Conservation (phyloP, 2,797 vertebrate species). For the Gorsachius magnificus region DNA sequence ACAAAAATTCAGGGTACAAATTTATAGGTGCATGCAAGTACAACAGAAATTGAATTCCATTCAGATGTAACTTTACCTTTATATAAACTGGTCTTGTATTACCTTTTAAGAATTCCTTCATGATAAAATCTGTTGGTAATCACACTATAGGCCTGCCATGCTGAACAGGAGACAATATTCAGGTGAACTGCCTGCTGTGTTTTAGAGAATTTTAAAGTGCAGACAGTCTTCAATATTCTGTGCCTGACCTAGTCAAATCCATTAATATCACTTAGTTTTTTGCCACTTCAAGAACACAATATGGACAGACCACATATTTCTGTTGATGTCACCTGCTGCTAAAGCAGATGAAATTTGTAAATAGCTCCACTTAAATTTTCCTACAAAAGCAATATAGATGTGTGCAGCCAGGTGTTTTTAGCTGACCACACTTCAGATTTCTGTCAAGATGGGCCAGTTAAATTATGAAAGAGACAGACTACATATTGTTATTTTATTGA, state of each 20-base stretch:
- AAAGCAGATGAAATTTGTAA: background rate
- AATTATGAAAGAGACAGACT: background rate
- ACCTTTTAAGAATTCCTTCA: background rate
- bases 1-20: background rate
- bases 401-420: background rate
- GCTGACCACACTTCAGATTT: background rate
- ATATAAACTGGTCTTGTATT: background rate
- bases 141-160: accelerated
- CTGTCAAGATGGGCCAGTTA: background rate
- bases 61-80: background rate
- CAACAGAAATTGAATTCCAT: background rate
- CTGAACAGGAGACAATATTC: background rate
- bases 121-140: background rate
- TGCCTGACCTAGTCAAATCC: background rate
- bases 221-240: background rate
- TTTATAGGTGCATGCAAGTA: background rate
- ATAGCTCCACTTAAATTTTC: background rate
- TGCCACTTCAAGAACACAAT: background rate
- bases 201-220: background rate
- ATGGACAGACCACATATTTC: background rate
- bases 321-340: background rate
- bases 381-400: background rate
- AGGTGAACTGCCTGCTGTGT: background rate
- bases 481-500: background rate
- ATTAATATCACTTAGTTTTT: background rate